A percentile compares a stretch with the other conserved stretches of the same genome.
Evolutionary conservation across 2,113 vertebrate genomes (phyloP).

Genomic region (Chionis minor): DNA sequence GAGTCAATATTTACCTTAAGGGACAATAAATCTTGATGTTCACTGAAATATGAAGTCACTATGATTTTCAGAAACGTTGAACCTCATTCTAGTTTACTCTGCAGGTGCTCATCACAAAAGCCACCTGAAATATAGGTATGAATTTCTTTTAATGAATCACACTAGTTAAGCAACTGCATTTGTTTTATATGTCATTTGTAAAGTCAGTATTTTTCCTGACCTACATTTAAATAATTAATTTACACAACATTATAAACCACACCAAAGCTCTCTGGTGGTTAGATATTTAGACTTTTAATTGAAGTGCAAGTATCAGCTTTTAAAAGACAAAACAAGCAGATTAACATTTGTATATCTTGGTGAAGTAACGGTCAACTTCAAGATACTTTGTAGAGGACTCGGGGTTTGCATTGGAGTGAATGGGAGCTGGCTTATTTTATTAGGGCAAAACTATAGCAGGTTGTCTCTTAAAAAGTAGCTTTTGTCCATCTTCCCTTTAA

Average conservation of each 20-base stretch:
- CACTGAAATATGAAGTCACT: slow-evolving; percentile 60
- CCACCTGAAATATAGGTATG: neutral
- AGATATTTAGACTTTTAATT: neutral
- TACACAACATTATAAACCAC: neutral
- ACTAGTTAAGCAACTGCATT: neutral
- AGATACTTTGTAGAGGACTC: neutral
- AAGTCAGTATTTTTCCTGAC: neutral
- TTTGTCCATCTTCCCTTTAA: neutral
- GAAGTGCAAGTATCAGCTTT: neutral
- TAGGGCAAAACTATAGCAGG: neutral
- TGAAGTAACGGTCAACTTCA: neutral
- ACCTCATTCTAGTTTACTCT: neutral
- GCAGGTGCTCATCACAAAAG: neutral
- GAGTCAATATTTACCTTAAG: slow-evolving; percentile 69
- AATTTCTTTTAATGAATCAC: neutral
- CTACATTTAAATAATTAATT: neutral
- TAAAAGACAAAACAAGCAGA: neutral
- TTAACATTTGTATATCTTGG: neutral
- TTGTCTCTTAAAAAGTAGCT: neutral
- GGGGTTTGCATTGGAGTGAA: neutral
- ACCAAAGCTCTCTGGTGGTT: neutral
- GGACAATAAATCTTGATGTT: slow-evolving; percentile 62
- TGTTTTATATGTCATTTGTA: neutral
- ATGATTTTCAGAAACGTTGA: slow-evolving; percentile 41
- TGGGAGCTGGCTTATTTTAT: neutral